These are phyloP conservation scores for Steinernema hermaphroditum DNA, from an alignment of 2,888 invertebrate species.

Conservation along the genomic window DNA sequence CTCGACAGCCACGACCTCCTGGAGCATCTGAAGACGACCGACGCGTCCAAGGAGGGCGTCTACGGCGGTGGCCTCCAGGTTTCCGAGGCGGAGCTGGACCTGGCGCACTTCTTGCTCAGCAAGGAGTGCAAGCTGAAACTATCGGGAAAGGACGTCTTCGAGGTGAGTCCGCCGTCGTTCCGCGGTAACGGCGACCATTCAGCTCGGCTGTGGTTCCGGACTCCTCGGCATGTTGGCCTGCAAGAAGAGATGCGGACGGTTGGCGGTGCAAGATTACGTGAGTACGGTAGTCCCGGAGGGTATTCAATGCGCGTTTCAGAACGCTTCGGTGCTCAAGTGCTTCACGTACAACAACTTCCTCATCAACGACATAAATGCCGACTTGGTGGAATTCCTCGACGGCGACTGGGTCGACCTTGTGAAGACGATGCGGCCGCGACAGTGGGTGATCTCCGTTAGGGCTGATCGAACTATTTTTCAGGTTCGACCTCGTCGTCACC, in stretches of 20 bases:
- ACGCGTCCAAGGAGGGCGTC: neutral
- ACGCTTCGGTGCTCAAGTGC: conserved; percentile 52
- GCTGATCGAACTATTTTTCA: conserved; percentile 58
- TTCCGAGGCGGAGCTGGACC: neutral
- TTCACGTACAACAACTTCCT: conserved; percentile 53
- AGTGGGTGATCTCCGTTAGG: neutral
- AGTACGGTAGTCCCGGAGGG: neutral
- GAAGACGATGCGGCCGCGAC: neutral
- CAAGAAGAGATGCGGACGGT: neutral
- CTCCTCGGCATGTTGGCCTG: conserved; percentile 10
- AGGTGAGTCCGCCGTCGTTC: neutral
- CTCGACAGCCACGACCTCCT: neutral
- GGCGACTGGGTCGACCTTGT: conserved; percentile 33
- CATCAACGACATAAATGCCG: conserved; percentile 43
- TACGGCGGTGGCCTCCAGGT: conserved; percentile 8
- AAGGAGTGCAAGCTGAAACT: neutral
- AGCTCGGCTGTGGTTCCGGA: conserved; percentile 12
- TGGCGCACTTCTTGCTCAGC: neutral
- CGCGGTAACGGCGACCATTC: neutral
- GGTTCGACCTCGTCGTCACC: conserved; percentile 83
- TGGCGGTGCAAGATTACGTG: neutral
- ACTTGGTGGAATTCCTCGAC: conserved; percentile 40
- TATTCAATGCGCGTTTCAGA: conserved; percentile 48
- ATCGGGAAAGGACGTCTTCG: conserved; percentile 1
- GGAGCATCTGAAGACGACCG: neutral